phyloP scores from a whole-genome alignment of 2,888 invertebrate genomes.

The Zaprionus obscuricornis region DNA sequence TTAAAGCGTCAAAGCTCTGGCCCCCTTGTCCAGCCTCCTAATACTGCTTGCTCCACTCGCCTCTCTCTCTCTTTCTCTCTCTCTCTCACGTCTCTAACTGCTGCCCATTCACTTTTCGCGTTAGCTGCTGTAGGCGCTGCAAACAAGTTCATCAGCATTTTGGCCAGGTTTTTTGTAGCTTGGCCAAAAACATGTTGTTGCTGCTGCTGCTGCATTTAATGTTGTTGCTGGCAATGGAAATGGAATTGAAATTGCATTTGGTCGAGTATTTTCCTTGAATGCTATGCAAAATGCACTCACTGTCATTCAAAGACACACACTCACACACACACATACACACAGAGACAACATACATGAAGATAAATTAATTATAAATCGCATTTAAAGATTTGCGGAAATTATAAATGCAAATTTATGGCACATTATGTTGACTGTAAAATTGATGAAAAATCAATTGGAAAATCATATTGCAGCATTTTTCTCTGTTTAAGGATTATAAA shows the following conservation, averaged over 20 bases:
- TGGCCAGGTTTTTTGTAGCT: no score
- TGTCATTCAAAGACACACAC: conserved; percentile 16
- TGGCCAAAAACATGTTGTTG: no score
- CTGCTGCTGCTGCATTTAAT: no score
- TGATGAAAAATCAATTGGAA: no score
- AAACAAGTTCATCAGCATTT: conserved; percentile 73
- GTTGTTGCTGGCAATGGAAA: conserved; percentile 15
- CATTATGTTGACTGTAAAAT: neutral
- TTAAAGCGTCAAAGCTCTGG: conserved; percentile 52
- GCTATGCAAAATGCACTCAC: conserved; percentile 23
- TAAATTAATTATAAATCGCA: conserved; percentile 7
- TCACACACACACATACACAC: neutral
- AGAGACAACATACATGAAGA: neutral
- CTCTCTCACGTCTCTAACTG: neutral
- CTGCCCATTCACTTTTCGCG: conserved; percentile 60
- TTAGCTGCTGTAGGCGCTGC: conserved; percentile 57
- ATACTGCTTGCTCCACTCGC: neutral
- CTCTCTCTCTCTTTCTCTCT: neutral
- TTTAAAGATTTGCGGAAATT: conserved; percentile 21
- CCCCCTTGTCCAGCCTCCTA: neutral
- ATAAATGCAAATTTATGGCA: conserved; percentile 1
- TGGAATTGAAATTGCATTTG: conserved; percentile 19
- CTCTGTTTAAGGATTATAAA: neutral
- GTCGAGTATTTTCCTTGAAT: conserved; percentile 42
- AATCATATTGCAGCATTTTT: no score